phyloP scores from a whole-genome alignment of 2,797 vertebrate genomes.

The Zonotrichia albicollis region DNA sequence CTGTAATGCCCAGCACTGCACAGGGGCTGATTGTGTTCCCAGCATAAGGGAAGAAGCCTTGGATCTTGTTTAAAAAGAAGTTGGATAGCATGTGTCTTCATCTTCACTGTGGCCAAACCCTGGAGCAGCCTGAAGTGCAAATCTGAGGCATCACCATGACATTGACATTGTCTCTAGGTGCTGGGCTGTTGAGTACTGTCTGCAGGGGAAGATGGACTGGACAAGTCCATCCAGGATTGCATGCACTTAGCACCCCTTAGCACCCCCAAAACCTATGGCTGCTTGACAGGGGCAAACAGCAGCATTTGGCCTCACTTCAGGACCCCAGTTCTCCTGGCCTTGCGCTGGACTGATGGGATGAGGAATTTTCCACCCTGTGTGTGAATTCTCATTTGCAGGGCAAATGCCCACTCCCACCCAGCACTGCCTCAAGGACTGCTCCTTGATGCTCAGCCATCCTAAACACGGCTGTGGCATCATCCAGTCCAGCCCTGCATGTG shows the following conservation, averaged over 20 bases:
- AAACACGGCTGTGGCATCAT: not conserved
- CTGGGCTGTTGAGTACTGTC: rapidly evolving
- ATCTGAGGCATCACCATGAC: not conserved
- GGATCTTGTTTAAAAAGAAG: not conserved
- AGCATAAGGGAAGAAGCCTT: not conserved
- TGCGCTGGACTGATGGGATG: rapidly evolving
- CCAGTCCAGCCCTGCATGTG: not conserved
- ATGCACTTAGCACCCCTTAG: not conserved
- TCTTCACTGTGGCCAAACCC: rapidly evolving
- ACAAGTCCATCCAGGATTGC: not conserved
- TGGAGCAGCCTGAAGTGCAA: not conserved
- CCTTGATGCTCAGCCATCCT: not conserved
- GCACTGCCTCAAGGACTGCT: not conserved
- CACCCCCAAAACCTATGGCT: not conserved
- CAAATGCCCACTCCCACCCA: not conserved
- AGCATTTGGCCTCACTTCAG: not conserved
- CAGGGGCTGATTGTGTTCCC: not conserved
- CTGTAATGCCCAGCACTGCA: not conserved
- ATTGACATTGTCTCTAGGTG: rapidly evolving
- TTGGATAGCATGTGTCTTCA: not conserved
- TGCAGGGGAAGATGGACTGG: not conserved
- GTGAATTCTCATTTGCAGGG: not conserved
- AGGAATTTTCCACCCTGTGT: not conserved
- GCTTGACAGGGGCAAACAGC: not conserved
- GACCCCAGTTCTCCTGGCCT: not conserved